Evolutionary conservation across 2,797 vertebrate genomes (phyloP), one percentile per base, ranked within the genome.

Genomic region (Pseudopleuronectes americanus): DNA sequence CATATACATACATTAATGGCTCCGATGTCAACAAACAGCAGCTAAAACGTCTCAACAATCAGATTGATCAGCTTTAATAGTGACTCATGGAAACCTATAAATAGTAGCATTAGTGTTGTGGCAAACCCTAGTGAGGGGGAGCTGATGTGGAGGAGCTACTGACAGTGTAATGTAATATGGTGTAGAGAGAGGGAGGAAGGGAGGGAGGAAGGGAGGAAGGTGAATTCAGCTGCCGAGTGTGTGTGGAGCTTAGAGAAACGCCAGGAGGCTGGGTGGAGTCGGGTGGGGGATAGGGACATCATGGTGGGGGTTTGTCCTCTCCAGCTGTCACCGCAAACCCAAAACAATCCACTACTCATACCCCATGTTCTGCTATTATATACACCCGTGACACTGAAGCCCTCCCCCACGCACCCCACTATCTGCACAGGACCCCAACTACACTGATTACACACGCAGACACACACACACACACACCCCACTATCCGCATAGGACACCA

Each of bases 81-180:
- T 6, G 54, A 74, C 49, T 43, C 72, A 73, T 67, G 80, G 63
- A 69, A 65, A 65, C 33, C 64, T 77, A 81, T 62, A 81, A 88
- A 86, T 84, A 80, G 76, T 7, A 74, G 53, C 68, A 64, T 68
- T 49, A 19, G 63, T 78, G 74, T 79, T 78, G 71, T 59, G 54
- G 54, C 55, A 36, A 79, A 71, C 51, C 41, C 26, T 31, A 54
- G 55, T 43, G 76, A 76, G 64, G 60, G 68, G 72, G 17, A 41
- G 70, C 63, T 41, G 79, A 66, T 57, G 54, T 5, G 48, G 81
- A 76, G 60, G 38, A 77, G 58, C 79, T 76, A 88, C 84, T 84
- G 79, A 74, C 76, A 66, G 74, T 72, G 89, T 86, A 81, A 87
- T 68, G 69, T 47, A 88, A 90, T 89, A 84, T 33, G 8, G 53